phyloP scores from a whole-genome alignment of 2,797 vertebrate species.

The Strix occidentalis region DNA sequence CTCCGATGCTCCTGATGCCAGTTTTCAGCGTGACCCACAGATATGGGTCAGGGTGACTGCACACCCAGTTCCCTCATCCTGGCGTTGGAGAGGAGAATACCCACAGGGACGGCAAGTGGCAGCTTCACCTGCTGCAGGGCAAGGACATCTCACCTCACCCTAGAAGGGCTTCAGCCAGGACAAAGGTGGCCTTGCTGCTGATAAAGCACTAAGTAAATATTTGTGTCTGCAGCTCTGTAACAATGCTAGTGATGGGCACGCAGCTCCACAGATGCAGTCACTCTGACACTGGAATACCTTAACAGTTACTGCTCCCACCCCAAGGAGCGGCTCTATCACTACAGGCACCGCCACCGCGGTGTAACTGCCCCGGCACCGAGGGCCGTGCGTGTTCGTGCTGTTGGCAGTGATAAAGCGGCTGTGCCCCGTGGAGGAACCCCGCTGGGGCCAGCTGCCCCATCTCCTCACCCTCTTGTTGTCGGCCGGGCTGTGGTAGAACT shows the following conservation, averaged over 20 bases:
- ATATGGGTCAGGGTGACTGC: fast-evolving
- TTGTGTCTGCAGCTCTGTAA: background rate
- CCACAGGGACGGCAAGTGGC: background rate
- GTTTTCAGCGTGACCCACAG: fast-evolving
- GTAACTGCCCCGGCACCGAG: background rate
- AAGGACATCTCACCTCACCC: background rate
- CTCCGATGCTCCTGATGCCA: background rate
- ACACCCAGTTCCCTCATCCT: background rate
- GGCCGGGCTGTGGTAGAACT: constrained; percentile 97
- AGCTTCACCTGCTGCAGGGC: background rate
- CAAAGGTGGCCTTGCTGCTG: background rate
- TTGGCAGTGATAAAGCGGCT: fast-evolving
- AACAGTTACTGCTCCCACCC: background rate
- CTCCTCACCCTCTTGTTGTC: constrained; percentile 90
- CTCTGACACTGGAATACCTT: background rate
- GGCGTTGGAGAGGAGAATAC: background rate
- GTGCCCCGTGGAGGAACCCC: fast-evolving
- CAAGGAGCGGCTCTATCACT: background rate
- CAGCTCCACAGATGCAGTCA: background rate
- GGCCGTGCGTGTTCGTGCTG: fast-evolving
- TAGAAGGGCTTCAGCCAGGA: background rate
- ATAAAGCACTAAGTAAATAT: background rate
- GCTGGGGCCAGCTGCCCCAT: fast-evolving
- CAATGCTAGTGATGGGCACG: background rate
- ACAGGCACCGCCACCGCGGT: no score